phyloP scores from a whole-genome alignment of 2,888 invertebrate species.

The Synanthedon myopaeformis region DNA sequence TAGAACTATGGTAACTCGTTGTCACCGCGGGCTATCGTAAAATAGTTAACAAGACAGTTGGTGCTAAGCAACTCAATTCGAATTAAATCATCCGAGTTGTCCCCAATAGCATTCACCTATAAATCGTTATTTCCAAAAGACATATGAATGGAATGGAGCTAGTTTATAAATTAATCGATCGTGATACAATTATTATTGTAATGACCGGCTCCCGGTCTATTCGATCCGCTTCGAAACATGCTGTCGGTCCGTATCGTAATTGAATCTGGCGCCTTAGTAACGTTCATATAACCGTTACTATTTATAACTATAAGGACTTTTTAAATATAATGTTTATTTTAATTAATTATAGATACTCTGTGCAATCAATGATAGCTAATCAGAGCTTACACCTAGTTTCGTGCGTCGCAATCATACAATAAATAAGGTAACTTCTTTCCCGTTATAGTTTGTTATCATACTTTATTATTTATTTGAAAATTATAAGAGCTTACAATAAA shows the following conservation, averaged over 20 bases:
- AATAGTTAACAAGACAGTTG: no score
- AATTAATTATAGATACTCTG: no score
- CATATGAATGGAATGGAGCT: conserved; percentile 40
- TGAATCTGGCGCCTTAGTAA: conserved; percentile 42
- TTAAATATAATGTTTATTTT: neutral
- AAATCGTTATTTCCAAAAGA: conserved; percentile 26
- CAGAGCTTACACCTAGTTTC: no score
- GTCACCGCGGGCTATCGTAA: no score
- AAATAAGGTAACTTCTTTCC: no score
- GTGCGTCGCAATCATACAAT: no score
- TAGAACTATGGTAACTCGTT: neutral
- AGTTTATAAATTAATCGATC: conserved; percentile 58
- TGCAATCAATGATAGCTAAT: no score
- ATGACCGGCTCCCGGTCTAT: conserved; percentile 48
- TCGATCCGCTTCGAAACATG: conserved; percentile 16
- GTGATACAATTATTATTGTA: conserved; percentile 62
- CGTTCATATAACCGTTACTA: neutral
- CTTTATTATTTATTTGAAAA: no score
- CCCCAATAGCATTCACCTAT: conserved; percentile 14
- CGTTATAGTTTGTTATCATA: no score
- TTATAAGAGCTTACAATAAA: no score
- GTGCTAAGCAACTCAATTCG: neutral
- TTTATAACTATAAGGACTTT: neutral
- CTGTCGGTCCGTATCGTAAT: conserved; percentile 44
- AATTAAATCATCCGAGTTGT: neutral